These are phyloP conservation scores for Brachionichthys hirsutus DNA, from an alignment of 2,113 vertebrate species.

Conservation along the genomic window DNA sequence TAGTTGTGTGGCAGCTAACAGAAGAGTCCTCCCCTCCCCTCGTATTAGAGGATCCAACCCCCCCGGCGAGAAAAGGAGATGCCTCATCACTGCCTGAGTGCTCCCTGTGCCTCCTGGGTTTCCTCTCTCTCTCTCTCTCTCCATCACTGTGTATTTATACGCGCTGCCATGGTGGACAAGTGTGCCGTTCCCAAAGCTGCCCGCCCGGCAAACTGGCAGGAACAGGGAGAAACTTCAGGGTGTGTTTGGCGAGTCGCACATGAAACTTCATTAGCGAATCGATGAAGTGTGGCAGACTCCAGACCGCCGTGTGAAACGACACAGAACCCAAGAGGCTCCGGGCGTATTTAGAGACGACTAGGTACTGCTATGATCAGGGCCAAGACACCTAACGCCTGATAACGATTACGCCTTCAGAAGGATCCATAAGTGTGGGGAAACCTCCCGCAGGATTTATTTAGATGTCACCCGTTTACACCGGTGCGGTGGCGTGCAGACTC, in stretches of 20 bases:
- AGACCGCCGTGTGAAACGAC: slow-evolving; percentile 18
- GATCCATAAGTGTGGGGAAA: slow-evolving; percentile 2
- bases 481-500: neutral
- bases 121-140: slow-evolving; percentile 25
- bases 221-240: neutral
- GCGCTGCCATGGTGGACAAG: slow-evolving; percentile 24
- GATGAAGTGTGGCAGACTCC: slow-evolving; percentile 17
- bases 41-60: slow-evolving; percentile 29
- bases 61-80: slow-evolving; percentile 42
- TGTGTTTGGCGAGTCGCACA: slow-evolving; percentile 6
- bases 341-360: slow-evolving; percentile 9
- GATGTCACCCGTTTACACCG: neutral
- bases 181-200: slow-evolving; percentile 17
- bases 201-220: slow-evolving; percentile 23
- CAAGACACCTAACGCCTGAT: slow-evolving; percentile 1
- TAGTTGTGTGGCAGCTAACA: slow-evolving; percentile 42
- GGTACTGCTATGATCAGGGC: neutral
- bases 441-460: slow-evolving; percentile 20
- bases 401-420: slow-evolving; percentile 5
- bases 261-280: slow-evolving; percentile 32
- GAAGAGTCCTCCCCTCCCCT: slow-evolving; percentile 40
- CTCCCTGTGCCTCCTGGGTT: slow-evolving; percentile 12
- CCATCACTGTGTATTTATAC: slow-evolving; percentile 27
- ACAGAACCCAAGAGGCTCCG: neutral
- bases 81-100: slow-evolving; percentile 34